Base-by-base conservation (phyloP, 2,888 invertebrate species). In the Lutraria lutraria region DNA sequence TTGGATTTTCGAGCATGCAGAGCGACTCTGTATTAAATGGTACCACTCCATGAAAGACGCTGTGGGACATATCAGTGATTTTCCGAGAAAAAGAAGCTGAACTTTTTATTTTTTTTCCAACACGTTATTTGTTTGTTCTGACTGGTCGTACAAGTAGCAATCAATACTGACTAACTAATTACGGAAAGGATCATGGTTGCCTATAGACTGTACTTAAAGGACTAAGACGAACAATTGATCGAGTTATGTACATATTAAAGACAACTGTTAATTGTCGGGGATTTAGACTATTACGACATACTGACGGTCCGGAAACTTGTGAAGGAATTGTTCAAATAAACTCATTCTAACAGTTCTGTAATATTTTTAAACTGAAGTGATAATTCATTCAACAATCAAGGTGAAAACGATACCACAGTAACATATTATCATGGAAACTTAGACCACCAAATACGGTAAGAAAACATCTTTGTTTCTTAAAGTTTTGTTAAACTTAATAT, bases 61-160 rank as follows among this genome's bases (percentile, higher is more conserved):
- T 68, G 25, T 68, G 63, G 63, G 63, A 68, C 63, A 68, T 68
- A 68, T 68, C 63, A 68, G 25, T 68, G 63, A n/a, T 68, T 68
- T 68, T 68, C 12, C 63, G 4, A 25, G 63, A 68, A 68, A 68
- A 68, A 6, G 63, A 68, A 68, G 63, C 63, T 12, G 63, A n/a
- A 25, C 12, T 25, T 25, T 68, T 68, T 68, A 68, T 10, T 25
- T 68, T 43, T 43, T 68, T 68, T 68, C 63, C 63, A 68, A n/a
- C 12, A 68, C 63, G 25, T 25, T 68, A 4, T n/a, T 68, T 68
- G 3, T 60, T 15, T 60, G 43, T 25, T 68, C 13, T 10, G 63
- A 1, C 6, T 25, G 63, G n/a, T 68, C 25, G 63, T 25, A 8
- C 25, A 0, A 25, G 43, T 43, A 43, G 43, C n/a, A 25, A 68